These are phyloP conservation scores for Cerastis rubricosa DNA, from an alignment of 2,888 invertebrate species.

Conservation along the genomic window DNA sequence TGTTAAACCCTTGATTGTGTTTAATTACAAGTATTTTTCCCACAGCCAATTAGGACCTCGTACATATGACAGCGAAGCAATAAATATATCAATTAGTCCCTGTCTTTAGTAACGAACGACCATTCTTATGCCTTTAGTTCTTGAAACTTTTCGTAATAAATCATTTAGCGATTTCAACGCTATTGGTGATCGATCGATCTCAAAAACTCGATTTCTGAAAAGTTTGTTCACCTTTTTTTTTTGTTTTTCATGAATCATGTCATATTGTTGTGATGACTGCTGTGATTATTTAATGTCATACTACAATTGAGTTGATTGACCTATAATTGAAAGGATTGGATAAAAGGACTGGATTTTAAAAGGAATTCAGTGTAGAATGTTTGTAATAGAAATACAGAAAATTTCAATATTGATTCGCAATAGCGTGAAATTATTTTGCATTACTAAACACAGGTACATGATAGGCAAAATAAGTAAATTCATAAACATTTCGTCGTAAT, in stretches of 20 bases:
- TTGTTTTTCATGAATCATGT: conserved; percentile 5
- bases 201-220: conserved; percentile 20
- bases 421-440: conserved; percentile 28
- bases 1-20: conserved; percentile 72
- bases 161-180: conserved; percentile 10
- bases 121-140: conserved; percentile 40
- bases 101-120: conserved; percentile 53
- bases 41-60: conserved; percentile 72
- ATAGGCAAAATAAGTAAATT: background rate
- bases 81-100: conserved; percentile 66
- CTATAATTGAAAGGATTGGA: conserved; percentile 10
- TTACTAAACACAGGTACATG: background rate
- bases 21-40: conserved; percentile 75
- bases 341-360: conserved; percentile 11
- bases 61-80: conserved; percentile 66
- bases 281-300: conserved; percentile 16
- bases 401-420: conserved; percentile 32
- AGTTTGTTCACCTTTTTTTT: conserved; percentile 13
- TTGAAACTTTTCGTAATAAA: conserved; percentile 16
- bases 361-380: conserved; percentile 4
- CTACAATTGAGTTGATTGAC: conserved; percentile 3
- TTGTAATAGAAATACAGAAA: conserved; percentile 16
- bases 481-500: background rate
- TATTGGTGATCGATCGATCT: conserved; percentile 24
- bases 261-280: background rate